A percentile compares a stretch with the other conserved stretches of the same genome.
These are phyloP conservation scores for Hylaea fasciaria DNA, from an alignment of 2,888 invertebrate genomes.

Conservation along the genomic window DNA sequence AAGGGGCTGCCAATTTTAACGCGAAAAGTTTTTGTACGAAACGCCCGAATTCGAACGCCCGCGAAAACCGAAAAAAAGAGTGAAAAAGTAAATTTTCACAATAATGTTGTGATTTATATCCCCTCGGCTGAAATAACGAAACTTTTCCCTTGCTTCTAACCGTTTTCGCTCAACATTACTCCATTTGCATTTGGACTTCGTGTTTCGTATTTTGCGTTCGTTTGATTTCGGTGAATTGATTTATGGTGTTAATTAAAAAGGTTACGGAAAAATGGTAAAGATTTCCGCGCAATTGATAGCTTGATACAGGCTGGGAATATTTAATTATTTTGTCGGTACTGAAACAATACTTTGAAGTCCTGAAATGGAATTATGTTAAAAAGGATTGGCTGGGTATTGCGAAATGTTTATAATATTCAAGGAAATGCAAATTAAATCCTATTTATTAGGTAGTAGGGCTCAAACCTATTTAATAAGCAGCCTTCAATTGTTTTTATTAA, in stretches of 20 bases:
- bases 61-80: constrained; percentile 34
- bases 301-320: constrained; percentile 4
- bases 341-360: background rate
- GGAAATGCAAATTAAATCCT: too few relatives aligned
- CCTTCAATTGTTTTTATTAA: too few relatives aligned
- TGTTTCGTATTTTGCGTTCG: constrained; percentile 28
- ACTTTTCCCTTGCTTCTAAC: constrained; percentile 52
- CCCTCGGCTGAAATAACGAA: constrained; percentile 47
- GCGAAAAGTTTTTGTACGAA: constrained; percentile 55
- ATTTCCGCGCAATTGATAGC: constrained; percentile 22
- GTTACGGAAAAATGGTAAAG: constrained; percentile 22
- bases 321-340: constrained; percentile 6
- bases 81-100: constrained; percentile 62
- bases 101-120: constrained; percentile 69
- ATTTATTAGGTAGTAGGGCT: too few relatives aligned
- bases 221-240: constrained; percentile 35
- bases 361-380: background rate
- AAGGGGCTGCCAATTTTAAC: constrained; percentile 65
- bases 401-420: too few relatives aligned
- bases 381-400: background rate
- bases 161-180: constrained; percentile 45
- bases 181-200: constrained; percentile 51
- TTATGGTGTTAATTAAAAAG: constrained; percentile 38
- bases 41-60: constrained; percentile 36
- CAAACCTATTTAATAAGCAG: too few relatives aligned